These are phyloP conservation scores for Baccha elongata DNA, from an alignment of 2,888 invertebrate species.

Conservation along the genomic window DNA sequence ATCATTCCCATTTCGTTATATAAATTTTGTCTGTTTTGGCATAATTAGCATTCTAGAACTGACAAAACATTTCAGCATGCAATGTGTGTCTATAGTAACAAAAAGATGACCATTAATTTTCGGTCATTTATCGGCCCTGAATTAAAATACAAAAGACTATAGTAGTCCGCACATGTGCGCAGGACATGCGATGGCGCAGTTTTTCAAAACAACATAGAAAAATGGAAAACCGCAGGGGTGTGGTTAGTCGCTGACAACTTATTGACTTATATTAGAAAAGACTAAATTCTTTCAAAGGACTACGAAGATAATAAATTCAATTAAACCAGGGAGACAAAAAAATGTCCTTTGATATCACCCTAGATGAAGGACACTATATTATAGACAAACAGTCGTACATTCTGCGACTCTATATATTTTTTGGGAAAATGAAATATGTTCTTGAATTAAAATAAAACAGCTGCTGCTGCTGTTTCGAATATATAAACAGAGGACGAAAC, in stretches of 20 bases:
- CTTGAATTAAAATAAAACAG: constrained; percentile 65
- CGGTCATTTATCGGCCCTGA: constrained; percentile 49
- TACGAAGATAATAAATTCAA: constrained; percentile 64
- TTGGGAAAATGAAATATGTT: constrained; percentile 66
- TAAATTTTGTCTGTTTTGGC: constrained; percentile 29
- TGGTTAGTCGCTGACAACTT: constrained; percentile 61
- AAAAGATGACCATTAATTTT: constrained; percentile 67
- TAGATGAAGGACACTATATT: constrained; percentile 37
- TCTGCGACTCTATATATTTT: background rate
- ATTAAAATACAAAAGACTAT: constrained; percentile 1
- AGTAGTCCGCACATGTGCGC: constrained; percentile 50
- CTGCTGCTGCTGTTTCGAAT: constrained; percentile 46
- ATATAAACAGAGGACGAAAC: constrained; percentile 21
- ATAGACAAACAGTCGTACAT: constrained; percentile 33
- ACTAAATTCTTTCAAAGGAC: background rate
- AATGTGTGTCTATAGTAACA: constrained; percentile 35
- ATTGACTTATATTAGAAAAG: constrained; percentile 61
- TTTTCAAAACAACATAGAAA: background rate
- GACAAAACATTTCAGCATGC: constrained; percentile 59
- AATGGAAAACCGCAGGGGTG: constrained; percentile 58
- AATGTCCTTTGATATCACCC: constrained; percentile 28
- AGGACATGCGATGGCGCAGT: constrained; percentile 59
- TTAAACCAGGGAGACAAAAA: constrained; percentile 17
- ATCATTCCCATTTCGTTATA: constrained; percentile 6
- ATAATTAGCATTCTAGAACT: constrained; percentile 70